A percentile compares a stretch with the other conserved stretches of the same genome.
Conservation (phyloP, 2,113 vertebrate species). For the Leptobrachium leishanense region DNA sequence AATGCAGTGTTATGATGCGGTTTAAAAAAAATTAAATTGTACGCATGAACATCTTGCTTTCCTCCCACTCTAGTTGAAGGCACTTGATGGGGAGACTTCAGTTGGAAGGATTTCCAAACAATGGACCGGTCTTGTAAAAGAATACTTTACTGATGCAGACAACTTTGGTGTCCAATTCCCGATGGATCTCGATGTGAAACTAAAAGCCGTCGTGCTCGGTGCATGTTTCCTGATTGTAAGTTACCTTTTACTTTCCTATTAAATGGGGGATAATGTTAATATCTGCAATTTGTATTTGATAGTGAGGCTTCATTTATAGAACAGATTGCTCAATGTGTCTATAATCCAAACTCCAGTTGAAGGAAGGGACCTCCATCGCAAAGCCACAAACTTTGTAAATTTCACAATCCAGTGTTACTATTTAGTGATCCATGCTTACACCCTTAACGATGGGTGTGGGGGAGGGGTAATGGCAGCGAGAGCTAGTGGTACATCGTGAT, state of each 20-base stretch:
- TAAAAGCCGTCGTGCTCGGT: constrained; percentile 86
- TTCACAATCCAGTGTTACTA: too few species aligned
- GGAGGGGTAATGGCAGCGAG: too few species aligned
- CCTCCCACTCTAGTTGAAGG: constrained; percentile 69
- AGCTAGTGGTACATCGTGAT: too few species aligned
- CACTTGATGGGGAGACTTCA: constrained; percentile 59
- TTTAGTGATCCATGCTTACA: too few species aligned
- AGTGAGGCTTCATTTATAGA: too few species aligned
- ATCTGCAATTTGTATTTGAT: too few species aligned
- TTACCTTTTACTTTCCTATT: constrained; percentile 20
- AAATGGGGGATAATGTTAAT: too few species aligned
- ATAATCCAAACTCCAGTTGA: too few species aligned
- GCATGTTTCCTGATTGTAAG: constrained; percentile 88
- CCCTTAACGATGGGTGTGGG: too few species aligned
- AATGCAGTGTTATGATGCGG: not conserved
- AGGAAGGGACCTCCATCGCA: too few species aligned
- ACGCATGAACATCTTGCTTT: not conserved
- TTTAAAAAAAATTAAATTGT: not conserved
- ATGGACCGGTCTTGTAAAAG: constrained; percentile 81
- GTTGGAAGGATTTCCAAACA: constrained; percentile 87
- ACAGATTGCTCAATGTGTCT: too few species aligned
- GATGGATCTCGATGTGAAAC: constrained; percentile 80
- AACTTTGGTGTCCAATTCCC: constrained; percentile 91
- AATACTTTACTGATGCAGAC: constrained; percentile 81
- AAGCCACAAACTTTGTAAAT: too few species aligned